phyloP scores from a whole-genome alignment of 2,797 vertebrate genomes.

The Sardinella longiceps region DNA sequence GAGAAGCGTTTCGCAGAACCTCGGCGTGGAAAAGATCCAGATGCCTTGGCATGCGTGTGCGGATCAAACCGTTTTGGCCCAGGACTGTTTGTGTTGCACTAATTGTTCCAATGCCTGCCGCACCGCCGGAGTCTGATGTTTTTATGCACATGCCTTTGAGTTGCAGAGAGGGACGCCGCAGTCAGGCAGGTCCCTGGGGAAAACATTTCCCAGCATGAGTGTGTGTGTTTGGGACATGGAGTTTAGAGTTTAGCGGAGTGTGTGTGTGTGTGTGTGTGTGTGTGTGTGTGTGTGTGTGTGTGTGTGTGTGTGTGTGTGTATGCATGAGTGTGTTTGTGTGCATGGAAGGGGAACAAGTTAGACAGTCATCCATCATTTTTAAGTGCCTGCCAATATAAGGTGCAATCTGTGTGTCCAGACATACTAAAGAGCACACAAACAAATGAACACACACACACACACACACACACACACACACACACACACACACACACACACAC shows the following conservation, averaged over 20 bases:
- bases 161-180: neutral
- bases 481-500: no score
- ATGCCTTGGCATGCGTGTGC: neutral
- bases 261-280: neutral
- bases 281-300: conserved; percentile 20
- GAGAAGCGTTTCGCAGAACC: conserved; percentile 1
- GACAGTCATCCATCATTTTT: conserved; percentile 19
- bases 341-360: neutral
- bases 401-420: neutral
- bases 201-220: neutral
- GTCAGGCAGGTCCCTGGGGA: neutral
- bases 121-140: neutral
- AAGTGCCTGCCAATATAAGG: conserved; percentile 3
- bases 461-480: no score
- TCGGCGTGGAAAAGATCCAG: neutral
- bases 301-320: conserved; percentile 27
- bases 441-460: neutral
- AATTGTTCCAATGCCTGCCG: conserved; percentile 33
- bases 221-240: no score
- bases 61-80: conserved; percentile 20
- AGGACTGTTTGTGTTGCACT: conserved; percentile 43
- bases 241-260: neutral
- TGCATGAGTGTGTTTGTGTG: neutral
- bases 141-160: neutral
- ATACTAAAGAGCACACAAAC: neutral